phyloP scores from a whole-genome alignment of 2,888 invertebrate species.

The Leucophora obtusa region DNA sequence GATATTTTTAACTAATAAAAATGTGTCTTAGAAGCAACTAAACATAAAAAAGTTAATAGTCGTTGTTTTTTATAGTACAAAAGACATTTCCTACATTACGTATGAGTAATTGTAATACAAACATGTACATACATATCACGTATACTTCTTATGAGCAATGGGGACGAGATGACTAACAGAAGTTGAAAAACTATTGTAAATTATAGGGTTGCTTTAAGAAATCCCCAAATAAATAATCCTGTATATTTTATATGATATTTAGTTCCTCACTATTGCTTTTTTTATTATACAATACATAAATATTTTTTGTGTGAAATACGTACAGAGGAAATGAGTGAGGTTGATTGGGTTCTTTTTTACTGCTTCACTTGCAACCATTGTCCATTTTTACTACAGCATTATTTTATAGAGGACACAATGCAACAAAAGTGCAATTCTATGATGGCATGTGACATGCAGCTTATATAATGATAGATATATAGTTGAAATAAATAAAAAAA shows the following conservation, averaged over 20 bases:
- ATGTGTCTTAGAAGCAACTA: too few relatives aligned
- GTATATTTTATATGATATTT: slow-evolving; percentile 14
- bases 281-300: neutral
- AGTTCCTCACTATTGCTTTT: slow-evolving; percentile 3
- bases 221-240: neutral
- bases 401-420: slow-evolving; percentile 51
- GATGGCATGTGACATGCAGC: slow-evolving; percentile 20
- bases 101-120: too few relatives aligned
- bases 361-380: slow-evolving; percentile 42
- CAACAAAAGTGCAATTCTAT: slow-evolving; percentile 47
- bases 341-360: slow-evolving; percentile 53
- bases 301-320: slow-evolving; percentile 23
- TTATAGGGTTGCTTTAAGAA: too few relatives aligned
- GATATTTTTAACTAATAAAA: too few relatives aligned
- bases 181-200: too few relatives aligned
- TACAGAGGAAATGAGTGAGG: slow-evolving; percentile 47
- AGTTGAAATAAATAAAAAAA: neutral
- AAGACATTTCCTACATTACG: too few relatives aligned
- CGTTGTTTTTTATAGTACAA: too few relatives aligned
- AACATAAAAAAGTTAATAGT: too few relatives aligned
- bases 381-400: slow-evolving; percentile 31
- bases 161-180: too few relatives aligned
- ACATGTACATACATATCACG: too few relatives aligned
- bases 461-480: slow-evolving; percentile 14
- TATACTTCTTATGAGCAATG: too few relatives aligned